These are phyloP conservation scores for Saturnia pavonia DNA, from an alignment of 2,888 invertebrate species.

Conservation along the genomic window DNA sequence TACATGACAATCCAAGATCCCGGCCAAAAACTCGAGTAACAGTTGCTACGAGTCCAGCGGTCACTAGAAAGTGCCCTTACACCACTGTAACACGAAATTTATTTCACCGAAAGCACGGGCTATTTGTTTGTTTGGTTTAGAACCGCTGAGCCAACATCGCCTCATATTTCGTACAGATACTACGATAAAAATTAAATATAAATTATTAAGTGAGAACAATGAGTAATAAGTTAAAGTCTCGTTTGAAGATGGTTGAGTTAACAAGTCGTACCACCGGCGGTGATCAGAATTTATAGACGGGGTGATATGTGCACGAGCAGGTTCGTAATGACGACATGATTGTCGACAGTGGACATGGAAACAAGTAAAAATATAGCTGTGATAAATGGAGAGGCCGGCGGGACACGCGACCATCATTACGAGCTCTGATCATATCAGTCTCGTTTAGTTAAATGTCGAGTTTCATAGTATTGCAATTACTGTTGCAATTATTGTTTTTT, in stretches of 20 bases:
- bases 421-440: constrained; percentile 37
- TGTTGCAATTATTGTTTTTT: not conserved
- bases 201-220: constrained; percentile 2
- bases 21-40: too few relatives aligned
- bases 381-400: constrained; percentile 64
- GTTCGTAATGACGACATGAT: constrained; percentile 78
- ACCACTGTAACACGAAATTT: not conserved
- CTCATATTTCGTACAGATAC: not conserved
- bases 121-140: not conserved
- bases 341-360: constrained; percentile 74
- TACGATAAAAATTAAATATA: constrained; percentile 4
- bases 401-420: constrained; percentile 71
- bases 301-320: constrained; percentile 66
- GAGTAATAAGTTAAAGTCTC: constrained; percentile 17
- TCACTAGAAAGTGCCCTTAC: too few relatives aligned
- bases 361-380: constrained; percentile 75
- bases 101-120: not conserved
- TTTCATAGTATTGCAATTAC: constrained; percentile 8
- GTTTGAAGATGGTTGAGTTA: constrained; percentile 70
- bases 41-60: too few relatives aligned
- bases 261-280: constrained; percentile 68
- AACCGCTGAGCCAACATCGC: not conserved
- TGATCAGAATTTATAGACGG: constrained; percentile 76
- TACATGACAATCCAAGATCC: too few relatives aligned
- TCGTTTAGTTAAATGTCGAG: constrained; percentile 26